Evolutionary conservation across 2,113 vertebrate genomes (phyloP), one percentile per base, ranked within the genome.

Genomic region (Halcyon malimbica): DNA sequence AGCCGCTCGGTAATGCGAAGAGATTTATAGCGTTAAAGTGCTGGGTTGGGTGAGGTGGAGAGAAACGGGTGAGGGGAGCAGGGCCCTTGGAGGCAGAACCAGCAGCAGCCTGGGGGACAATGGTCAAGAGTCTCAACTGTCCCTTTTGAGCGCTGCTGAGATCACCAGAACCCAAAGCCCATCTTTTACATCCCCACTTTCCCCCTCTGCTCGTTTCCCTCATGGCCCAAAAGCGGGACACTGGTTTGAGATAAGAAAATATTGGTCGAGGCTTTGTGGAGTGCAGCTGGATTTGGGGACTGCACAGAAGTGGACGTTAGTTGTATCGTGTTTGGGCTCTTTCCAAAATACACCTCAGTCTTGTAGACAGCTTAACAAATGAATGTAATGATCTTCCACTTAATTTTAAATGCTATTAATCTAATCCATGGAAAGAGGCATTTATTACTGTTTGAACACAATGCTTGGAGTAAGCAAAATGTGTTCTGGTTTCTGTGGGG

Each of bases 141-240:
- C 31, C 20, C 42, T 57, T 93, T 65, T 53, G 25, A 44, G 39
- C 1, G 1, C 24, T 20, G 39, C 23, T 91, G 50, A 81, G 16
- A 11, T 33, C 48, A 48, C 7, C 50, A 54, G 41, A 90, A 17
- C 21, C 23, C 60, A 70, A 70, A 78, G 16, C 7, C 6, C 31
- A 46, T 17, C 41, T 59, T 20, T 70, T 23, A 46, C 7, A 13
- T 5, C 48, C 28, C 51, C 31, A 6, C 6, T 57, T 68, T 2
- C 7, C 9, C 9, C 5, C 39, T 48, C 54, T 33, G 13, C n/a
- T n/a, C 2, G 0, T 7, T 76, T 44, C 29, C 26, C n/a, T 57
- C 9, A 0, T 21, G 31, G 14, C 54, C 48, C 9, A 6, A 16
- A 77, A 64, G 17, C 5, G 4, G 33, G 25, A 5, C 31, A 31